Evolutionary conservation across 2,113 vertebrate genomes (phyloP).

Genomic region (Ifrita kowaldi): DNA sequence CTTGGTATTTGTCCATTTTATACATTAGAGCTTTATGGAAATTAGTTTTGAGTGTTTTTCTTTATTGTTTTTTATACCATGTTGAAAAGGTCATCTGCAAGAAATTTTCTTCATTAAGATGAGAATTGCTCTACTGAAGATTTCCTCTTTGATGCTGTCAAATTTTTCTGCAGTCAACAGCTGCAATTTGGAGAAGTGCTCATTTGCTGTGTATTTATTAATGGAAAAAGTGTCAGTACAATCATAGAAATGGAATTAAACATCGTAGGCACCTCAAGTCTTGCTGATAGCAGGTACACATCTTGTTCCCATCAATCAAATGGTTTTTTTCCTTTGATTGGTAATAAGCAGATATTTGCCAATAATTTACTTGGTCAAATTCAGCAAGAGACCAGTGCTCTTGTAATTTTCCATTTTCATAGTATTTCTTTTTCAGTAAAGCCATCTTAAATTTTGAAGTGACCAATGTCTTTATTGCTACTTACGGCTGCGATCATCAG

Average conservation of each 20-base stretch:
- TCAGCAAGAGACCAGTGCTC: not conserved
- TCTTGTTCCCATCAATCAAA: not conserved
- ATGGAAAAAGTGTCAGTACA: not conserved
- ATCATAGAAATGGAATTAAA: not conserved
- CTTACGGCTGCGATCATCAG: not conserved
- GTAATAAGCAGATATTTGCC: not conserved
- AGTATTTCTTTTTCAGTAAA: not conserved
- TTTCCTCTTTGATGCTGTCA: not conserved
- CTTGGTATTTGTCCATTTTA: not conserved
- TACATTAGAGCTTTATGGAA: not conserved
- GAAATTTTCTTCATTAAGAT: not conserved
- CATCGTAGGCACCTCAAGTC: not conserved
- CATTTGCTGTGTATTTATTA: not conserved
- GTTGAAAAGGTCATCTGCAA: not conserved
- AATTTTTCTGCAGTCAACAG: not conserved
- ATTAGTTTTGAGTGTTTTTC: not conserved
- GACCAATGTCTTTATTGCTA: not conserved
- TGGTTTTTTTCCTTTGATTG: not conserved
- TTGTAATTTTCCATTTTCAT: not conserved
- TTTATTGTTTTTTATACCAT: not conserved
- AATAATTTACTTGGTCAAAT: not conserved
- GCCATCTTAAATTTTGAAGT: not conserved
- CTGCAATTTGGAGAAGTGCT: not conserved
- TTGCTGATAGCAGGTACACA: not conserved
- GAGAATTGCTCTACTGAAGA: not conserved